Percentiles rank a stretch among this genome's conserved stretches.
Evolutionary conservation across 1,140 invertebrate species (phyloP).

Genomic region (Idris sp.): DNA sequence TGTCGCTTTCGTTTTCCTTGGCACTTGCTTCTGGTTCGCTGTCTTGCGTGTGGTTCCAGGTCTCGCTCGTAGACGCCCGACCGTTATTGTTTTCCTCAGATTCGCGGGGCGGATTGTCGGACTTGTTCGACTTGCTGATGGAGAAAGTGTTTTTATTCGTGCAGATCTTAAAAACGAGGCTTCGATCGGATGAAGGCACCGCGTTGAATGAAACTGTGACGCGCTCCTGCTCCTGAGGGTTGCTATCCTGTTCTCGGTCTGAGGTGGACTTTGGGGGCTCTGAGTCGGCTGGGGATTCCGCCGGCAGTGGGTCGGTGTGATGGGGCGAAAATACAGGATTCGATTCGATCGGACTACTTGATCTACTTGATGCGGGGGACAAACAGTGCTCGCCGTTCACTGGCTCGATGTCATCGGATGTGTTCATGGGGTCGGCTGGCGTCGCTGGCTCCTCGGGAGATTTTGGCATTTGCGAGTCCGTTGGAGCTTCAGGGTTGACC

Average conservation of each 20-base stretch:
- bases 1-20: slow-evolving; percentile 65
- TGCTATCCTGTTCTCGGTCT: slow-evolving; percentile 2
- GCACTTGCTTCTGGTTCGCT: slow-evolving; percentile 43
- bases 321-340: slow-evolving; percentile 41
- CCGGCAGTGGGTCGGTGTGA: not conserved
- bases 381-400: slow-evolving; percentile 11
- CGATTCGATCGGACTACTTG: slow-evolving; percentile 34
- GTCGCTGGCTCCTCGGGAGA: no score
- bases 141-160: slow-evolving; percentile 75
- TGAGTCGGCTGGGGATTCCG: not conserved
- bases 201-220: slow-evolving; percentile 63
- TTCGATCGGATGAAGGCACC: slow-evolving; percentile 69
- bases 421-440: no score
- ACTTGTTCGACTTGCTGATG: slow-evolving; percentile 62
- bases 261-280: slow-evolving; percentile 20
- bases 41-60: slow-evolving; percentile 53
- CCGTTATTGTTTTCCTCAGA: slow-evolving; percentile 74
- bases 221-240: slow-evolving; percentile 12
- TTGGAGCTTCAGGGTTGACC: no score
- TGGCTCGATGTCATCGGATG: not conserved
- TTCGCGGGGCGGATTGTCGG: slow-evolving; percentile 47
- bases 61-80: slow-evolving; percentile 64
- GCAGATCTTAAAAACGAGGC: slow-evolving; percentile 76
- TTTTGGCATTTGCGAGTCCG: no score
- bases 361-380: slow-evolving; percentile 43